Conservation (phyloP, 1,140 invertebrate genomes). For the Dendroctonus valens region DNA sequence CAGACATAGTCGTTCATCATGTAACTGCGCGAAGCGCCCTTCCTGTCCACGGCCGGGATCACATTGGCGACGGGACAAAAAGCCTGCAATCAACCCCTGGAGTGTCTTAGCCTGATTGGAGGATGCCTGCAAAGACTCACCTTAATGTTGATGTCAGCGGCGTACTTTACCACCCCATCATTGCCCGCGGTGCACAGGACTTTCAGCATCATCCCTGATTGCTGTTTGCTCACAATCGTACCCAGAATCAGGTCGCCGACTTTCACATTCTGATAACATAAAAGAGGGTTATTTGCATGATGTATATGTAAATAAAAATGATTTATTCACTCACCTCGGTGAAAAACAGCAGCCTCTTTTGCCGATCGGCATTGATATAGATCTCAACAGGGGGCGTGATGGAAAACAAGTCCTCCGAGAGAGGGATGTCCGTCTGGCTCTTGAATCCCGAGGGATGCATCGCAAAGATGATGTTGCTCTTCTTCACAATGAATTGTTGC, state of each 20-base stretch:
- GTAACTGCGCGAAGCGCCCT: conserved; percentile 74
- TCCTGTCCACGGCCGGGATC: conserved; percentile 77
- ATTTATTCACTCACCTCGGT: conserved; percentile 62
- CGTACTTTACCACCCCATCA: conserved; percentile 71
- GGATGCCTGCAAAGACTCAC: conserved; percentile 49
- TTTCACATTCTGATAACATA: conserved; percentile 65
- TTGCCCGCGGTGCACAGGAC: conserved; percentile 72
- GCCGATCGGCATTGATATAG: conserved; percentile 72
- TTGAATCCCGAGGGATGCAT: conserved; percentile 41
- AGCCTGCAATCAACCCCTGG: conserved; percentile 52
- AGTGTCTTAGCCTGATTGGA: background rate
- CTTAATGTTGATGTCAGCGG: conserved; percentile 82
- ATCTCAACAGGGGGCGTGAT: conserved; percentile 83
- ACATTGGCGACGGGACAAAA: conserved; percentile 68
- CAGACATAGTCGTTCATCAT: conserved; percentile 80
- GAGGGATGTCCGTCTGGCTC: conserved; percentile 43
- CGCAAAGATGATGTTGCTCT: conserved; percentile 68
- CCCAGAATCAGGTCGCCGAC: conserved; percentile 82
- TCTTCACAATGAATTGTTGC: conserved; percentile 79
- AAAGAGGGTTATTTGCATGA: background rate
- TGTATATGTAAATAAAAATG: background rate
- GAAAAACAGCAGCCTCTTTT: conserved; percentile 71
- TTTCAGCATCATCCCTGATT: conserved; percentile 74
- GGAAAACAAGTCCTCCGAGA: conserved; percentile 69
- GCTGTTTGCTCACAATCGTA: conserved; percentile 69